Evolutionary conservation across 2,888 invertebrate genomes (phyloP).

Genomic region (Myathropa florea): DNA sequence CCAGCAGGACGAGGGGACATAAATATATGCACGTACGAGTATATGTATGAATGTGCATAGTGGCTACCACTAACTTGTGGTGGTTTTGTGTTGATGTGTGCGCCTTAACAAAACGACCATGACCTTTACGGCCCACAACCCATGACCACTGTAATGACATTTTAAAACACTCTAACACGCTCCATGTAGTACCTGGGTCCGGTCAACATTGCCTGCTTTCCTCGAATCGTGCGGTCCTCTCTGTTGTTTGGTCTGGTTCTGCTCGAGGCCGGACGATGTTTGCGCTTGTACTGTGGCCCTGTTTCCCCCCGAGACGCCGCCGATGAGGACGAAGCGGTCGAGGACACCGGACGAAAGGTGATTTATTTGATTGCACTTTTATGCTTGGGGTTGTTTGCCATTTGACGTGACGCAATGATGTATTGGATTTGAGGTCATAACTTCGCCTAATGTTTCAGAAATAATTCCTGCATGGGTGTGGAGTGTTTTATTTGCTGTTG

Average conservation of each 20-base stretch:
- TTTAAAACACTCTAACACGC: constrained; percentile 52
- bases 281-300: constrained; percentile 17
- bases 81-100: constrained; percentile 1
- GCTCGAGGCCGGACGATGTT: not conserved
- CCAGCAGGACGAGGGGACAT: not conserved
- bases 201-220: constrained; percentile 40
- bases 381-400: constrained; percentile 51
- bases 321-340: not conserved
- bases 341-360: constrained; percentile 49
- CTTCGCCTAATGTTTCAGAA: constrained; percentile 27
- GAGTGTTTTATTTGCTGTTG: constrained; percentile 48
- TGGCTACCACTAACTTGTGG: not conserved
- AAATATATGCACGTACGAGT: not conserved
- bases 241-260: not conserved
- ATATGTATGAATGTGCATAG: not conserved
- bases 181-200: constrained; percentile 9
- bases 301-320: constrained; percentile 5
- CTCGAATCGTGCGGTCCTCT: constrained; percentile 3
- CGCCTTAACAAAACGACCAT: constrained; percentile 26
- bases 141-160: constrained; percentile 51
- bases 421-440: constrained; percentile 50
- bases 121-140: constrained; percentile 42
- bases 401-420: constrained; percentile 58
- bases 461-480: constrained; percentile 8
- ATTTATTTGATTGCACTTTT: constrained; percentile 65